These are phyloP conservation scores for Gobio occitaniae DNA, from an alignment of 2,797 vertebrate species.

Conservation along the genomic window DNA sequence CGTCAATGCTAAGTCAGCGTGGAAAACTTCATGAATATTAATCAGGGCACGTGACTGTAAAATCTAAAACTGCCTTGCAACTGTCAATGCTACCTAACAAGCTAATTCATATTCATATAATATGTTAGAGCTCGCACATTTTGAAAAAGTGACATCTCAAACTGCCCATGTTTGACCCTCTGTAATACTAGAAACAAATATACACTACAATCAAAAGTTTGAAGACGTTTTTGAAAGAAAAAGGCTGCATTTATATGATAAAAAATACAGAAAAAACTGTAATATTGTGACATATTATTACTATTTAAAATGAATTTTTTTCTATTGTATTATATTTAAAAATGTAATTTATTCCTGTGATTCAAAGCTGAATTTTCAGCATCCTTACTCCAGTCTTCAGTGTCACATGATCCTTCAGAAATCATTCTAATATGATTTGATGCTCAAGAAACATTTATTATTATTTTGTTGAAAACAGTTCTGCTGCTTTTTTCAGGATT, in stretches of 20 bases:
- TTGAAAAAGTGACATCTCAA: background rate
- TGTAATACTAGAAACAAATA: background rate
- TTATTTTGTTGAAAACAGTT: background rate
- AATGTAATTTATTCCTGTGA: too few species aligned
- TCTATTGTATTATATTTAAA: too few species aligned
- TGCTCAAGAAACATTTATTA: background rate
- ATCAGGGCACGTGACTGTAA: background rate
- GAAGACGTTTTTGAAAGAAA: too few species aligned
- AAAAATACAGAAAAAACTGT: too few species aligned
- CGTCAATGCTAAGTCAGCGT: background rate
- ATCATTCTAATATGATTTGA: background rate
- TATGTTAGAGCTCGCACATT: background rate
- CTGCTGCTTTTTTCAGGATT: too few species aligned
- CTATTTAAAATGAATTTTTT: too few species aligned
- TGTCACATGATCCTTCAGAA: background rate
- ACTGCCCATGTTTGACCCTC: background rate
- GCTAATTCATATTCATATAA: background rate
- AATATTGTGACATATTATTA: too few species aligned
- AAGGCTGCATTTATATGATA: too few species aligned
- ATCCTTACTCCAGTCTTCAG: background rate
- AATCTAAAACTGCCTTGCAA: background rate
- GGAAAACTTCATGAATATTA: constrained; percentile 3
- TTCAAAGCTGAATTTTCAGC: too few species aligned
- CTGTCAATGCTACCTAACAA: background rate
- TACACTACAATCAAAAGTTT: too few species aligned